Evolutionary conservation across 2,888 invertebrate species (phyloP).

Genomic region (Fragum whitleyi): DNA sequence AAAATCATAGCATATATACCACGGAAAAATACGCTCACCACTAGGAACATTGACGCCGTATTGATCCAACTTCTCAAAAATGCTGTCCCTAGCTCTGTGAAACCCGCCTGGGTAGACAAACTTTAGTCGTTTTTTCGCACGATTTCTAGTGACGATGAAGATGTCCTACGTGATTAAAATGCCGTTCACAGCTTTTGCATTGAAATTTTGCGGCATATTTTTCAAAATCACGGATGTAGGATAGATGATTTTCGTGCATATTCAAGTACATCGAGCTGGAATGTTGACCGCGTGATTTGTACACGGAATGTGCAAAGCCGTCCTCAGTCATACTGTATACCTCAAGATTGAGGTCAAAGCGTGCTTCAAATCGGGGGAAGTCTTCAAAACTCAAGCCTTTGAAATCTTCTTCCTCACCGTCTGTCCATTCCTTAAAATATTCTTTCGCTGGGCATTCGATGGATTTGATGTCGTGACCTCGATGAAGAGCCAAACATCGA

Average conservation of each 20-base stretch:
- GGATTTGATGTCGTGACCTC: slow-evolving; percentile 33
- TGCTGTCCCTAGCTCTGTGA: slow-evolving; percentile 20
- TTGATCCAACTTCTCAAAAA: slow-evolving; percentile 49
- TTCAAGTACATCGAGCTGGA: slow-evolving; percentile 50
- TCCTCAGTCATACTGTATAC: slow-evolving; percentile 26
- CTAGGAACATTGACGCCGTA: slow-evolving; percentile 39
- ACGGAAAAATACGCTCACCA: slow-evolving; percentile 39
- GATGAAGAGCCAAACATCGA: slow-evolving; percentile 48
- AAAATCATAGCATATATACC: slow-evolving; percentile 48
- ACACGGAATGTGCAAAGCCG: neutral
- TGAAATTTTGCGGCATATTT: slow-evolving; percentile 22
- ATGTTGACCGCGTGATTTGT: slow-evolving; percentile 31
- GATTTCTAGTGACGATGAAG: slow-evolving; percentile 37
- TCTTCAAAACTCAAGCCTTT: too few relatives aligned
- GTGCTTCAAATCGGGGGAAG: slow-evolving; percentile 40
- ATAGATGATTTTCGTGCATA: slow-evolving; percentile 46
- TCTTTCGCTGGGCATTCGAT: slow-evolving; percentile 28
- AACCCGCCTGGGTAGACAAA: slow-evolving; percentile 54
- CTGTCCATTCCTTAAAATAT: neutral
- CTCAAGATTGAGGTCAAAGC: slow-evolving; percentile 42
- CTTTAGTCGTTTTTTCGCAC: slow-evolving; percentile 45
- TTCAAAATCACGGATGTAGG: slow-evolving; percentile 19
- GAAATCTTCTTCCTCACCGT: too few relatives aligned
- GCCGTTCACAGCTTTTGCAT: slow-evolving; percentile 52
- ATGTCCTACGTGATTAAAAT: slow-evolving; percentile 30